phyloP scores from a whole-genome alignment of 2,888 invertebrate species.

The Sipha maydis region DNA sequence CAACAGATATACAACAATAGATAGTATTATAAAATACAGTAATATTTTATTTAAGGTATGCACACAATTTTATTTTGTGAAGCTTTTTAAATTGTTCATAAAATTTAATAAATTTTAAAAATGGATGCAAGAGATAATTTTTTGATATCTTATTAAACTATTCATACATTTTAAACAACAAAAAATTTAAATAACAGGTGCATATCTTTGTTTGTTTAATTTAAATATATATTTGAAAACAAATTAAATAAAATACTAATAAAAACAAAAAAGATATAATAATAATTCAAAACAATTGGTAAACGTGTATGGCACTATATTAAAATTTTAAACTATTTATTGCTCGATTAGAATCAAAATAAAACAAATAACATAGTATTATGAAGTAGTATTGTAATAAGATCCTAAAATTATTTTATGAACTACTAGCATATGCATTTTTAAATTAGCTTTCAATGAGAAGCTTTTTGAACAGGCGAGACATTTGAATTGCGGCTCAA shows the following conservation, averaged over 20 bases:
- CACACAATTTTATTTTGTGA: not conserved
- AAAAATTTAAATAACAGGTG: no score
- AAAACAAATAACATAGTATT: not conserved
- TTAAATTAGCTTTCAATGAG: slow-evolving; percentile 68
- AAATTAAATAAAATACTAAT: not conserved
- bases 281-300: slow-evolving; percentile 22
- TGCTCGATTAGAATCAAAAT: not conserved
- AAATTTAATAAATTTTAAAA: no score
- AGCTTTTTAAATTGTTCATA: no score
- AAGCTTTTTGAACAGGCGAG: slow-evolving; percentile 68
- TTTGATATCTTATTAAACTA: no score
- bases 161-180: no score
- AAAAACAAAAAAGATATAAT: not conserved
- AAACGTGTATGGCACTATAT: slow-evolving; percentile 27
- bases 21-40: no score
- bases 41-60: no score
- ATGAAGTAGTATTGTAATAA: not conserved
- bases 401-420: slow-evolving; percentile 58
- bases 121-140: no score
- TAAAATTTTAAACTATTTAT: not conserved
- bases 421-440: slow-evolving; percentile 67
- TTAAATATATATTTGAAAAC: not conserved
- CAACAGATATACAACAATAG: no score
- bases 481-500: slow-evolving; percentile 67
- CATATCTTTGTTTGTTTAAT: no score